A percentile compares a stretch with the other conserved stretches of the same genome.
Evolutionary conservation across 2,113 vertebrate genomes (phyloP).

Genomic region (Notothenia rossii): DNA sequence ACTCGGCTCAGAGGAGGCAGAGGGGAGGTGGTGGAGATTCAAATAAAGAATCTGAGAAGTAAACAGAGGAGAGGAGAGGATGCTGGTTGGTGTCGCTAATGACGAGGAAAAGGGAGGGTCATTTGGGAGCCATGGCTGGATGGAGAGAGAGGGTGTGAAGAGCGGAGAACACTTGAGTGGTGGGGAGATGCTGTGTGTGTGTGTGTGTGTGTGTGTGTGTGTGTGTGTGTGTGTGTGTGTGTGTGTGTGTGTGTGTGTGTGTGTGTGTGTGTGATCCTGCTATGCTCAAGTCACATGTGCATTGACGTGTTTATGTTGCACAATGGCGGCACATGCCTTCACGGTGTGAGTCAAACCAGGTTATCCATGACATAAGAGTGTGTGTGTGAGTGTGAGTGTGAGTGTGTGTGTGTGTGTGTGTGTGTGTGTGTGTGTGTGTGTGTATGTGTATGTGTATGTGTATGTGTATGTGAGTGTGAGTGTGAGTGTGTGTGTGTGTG

Average conservation of each 20-base stretch:
- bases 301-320: constrained; percentile 52
- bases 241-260: constrained; percentile 6
- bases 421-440: too few relatives aligned
- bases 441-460: too few relatives aligned
- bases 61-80: constrained; percentile 65
- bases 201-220: constrained; percentile 6
- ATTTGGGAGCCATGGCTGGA: constrained; percentile 70
- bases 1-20: constrained; percentile 32
- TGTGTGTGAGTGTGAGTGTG: too few relatives aligned
- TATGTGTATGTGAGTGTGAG: constrained; percentile 3
- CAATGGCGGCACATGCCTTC: constrained; percentile 28
- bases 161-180: constrained; percentile 67
- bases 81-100: constrained; percentile 68
- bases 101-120: constrained; percentile 78
- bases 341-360: constrained; percentile 45
- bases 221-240: constrained; percentile 9
- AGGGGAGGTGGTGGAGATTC: constrained; percentile 51
- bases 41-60: constrained; percentile 70
- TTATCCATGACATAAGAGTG: constrained; percentile 24
- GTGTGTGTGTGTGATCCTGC: constrained; percentile 18
- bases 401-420: constrained; percentile 11
- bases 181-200: constrained; percentile 45
- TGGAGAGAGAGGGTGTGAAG: constrained; percentile 53
- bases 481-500: too few relatives aligned
- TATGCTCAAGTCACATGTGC: constrained; percentile 25